Base-by-base conservation (phyloP, 2,797 vertebrate genomes). In the Carcharodon carcharias region DNA sequence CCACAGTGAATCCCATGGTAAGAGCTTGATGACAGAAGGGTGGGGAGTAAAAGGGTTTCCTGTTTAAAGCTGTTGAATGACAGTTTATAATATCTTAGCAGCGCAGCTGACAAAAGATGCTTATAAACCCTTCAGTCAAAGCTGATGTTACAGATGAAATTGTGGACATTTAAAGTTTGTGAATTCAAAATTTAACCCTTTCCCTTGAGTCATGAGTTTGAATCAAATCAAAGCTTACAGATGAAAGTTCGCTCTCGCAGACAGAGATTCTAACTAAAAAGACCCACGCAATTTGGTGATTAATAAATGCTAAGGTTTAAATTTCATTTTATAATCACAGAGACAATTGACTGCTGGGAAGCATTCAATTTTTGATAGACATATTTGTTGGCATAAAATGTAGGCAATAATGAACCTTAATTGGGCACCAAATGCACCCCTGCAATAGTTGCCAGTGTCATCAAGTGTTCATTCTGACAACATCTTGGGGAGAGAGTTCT, bases 341-440 rank as follows among this genome's bases (percentile, higher is more conserved):
- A 65, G 91, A 93, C 63, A 93, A 92, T 21, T 65, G 89, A 61
- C 89, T 40, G 61, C 58, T 40, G 40, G 89, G 61, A 92, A 65
- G 35, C 91, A 92, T 93, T 93, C 61, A 93, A 93, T 63, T 93
- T 65, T 93, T 93, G 35, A 63, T 65, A 21, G 18, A 40, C 91
- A 40, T 61, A 26, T 65, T 65, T 63, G 7, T 40, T 93, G 58
- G n/a, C n/a, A 7, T 93, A 65, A 65, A 40, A 93, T 65, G 35
- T 14, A 35, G 35, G 1, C 35, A 63, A 58, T 56, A 89, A 89
- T 28, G 54, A 58, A 31, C 54, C 26, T 16, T 92, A 58, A 92
- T 61, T 91, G 54, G 35, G 61, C 40, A 92, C 89, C 14, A 40
- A 92, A 65, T 21, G 35, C 26, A 31, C 35, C 35, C 89, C 61